Conservation (phyloP, 2,113 vertebrate genomes). For the Corvus moneduloides region DNA sequence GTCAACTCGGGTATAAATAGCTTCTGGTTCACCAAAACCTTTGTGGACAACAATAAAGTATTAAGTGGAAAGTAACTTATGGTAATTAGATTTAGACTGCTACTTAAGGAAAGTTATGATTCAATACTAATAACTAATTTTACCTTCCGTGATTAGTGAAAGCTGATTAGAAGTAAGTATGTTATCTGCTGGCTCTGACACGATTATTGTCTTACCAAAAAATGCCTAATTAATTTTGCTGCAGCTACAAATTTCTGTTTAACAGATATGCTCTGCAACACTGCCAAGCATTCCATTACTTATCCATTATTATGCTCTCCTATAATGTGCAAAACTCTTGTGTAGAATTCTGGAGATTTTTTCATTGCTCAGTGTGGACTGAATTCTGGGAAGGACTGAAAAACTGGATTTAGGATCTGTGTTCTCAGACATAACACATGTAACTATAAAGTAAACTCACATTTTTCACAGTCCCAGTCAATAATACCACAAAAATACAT, state of each 20-base stretch:
- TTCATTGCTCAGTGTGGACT: neutral
- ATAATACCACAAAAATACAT: neutral
- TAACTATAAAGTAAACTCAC: neutral
- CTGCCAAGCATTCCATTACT: neutral
- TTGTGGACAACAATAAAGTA: slow-evolving; percentile 56
- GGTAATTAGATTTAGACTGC: slow-evolving; percentile 67
- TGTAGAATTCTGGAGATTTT: neutral
- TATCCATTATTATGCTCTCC: neutral
- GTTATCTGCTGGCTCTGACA: slow-evolving; percentile 56
- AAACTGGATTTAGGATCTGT: neutral
- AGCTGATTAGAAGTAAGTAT: slow-evolving; percentile 72
- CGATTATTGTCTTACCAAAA: slow-evolving; percentile 54
- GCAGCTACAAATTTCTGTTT: slow-evolving; percentile 13
- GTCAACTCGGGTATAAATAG: slow-evolving; percentile 42
- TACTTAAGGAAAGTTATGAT: slow-evolving; percentile 71
- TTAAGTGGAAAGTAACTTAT: slow-evolving; percentile 27
- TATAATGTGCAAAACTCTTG: neutral
- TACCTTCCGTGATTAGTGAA: slow-evolving; percentile 68
- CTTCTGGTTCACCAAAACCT: slow-evolving; percentile 11
- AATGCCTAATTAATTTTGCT: slow-evolving; percentile 49
- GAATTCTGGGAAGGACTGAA: neutral
- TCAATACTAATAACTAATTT: slow-evolving; percentile 70
- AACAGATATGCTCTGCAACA: neutral
- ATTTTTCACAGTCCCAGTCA: neutral
- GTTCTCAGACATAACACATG: neutral